Evolutionary conservation across 2,888 invertebrate species (phyloP).

Genomic region (Furcula furcula): DNA sequence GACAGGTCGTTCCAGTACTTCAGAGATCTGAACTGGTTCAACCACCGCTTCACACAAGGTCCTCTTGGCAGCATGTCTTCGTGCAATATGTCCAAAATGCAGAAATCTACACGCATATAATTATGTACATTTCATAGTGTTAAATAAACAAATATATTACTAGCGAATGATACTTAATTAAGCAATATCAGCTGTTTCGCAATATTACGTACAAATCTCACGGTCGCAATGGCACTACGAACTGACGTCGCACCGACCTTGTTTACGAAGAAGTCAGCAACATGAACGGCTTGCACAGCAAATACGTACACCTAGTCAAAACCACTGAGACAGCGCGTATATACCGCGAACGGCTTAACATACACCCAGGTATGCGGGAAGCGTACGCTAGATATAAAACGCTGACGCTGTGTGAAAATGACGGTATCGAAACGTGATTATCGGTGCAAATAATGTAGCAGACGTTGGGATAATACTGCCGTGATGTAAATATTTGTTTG

Average conservation of each 20-base stretch:
- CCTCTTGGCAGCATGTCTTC: no score
- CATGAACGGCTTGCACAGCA: slow-evolving; percentile 17
- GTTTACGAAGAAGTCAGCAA: slow-evolving; percentile 18
- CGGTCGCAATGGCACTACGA: slow-evolving; percentile 21
- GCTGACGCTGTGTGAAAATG: slow-evolving; percentile 47
- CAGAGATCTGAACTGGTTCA: no score
- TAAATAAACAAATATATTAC: no score
- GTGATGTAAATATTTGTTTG: slow-evolving; percentile 46
- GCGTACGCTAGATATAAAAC: slow-evolving; percentile 26
- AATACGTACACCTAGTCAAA: slow-evolving; percentile 7
- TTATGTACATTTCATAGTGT: no score
- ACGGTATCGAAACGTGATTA: slow-evolving; percentile 50
- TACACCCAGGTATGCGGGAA: slow-evolving; percentile 28
- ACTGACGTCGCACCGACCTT: slow-evolving; percentile 23
- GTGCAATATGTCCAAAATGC: no score
- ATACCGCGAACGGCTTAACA: slow-evolving; percentile 18
- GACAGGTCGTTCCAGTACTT: no score
- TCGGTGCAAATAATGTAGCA: slow-evolving; percentile 34
- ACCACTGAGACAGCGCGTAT: slow-evolving; percentile 15
- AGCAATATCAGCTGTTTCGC: no score
- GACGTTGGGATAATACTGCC: slow-evolving; percentile 45
- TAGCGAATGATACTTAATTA: no score
- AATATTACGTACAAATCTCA: slow-evolving; percentile 20
- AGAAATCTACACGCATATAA: no score
- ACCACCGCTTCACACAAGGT: no score